Evolutionary conservation across 2,888 invertebrate genomes (phyloP), one percentile per base, ranked within the genome.

Genomic region (Drosophila falleni): DNA sequence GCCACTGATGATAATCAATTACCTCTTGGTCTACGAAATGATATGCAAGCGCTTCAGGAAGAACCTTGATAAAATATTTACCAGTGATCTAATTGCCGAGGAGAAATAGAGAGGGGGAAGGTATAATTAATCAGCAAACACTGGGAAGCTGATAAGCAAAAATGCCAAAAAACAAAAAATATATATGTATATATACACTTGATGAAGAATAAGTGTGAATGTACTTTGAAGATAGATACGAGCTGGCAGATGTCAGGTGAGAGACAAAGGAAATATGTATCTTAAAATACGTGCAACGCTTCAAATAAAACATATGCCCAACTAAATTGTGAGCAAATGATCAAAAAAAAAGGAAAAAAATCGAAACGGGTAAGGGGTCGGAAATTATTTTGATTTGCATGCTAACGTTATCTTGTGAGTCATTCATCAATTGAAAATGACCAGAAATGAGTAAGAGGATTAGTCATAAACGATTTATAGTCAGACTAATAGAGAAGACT

Each of bases 91-190:
- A 74, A 74, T 70, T 70, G 75, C 44, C 56, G 3, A 26, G 35
- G 37, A 29, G 11, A 16, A 4, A 2, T 9, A n/a, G 23, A 3
- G 15, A 31, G 19, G n/a, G 10, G 13, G 10, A 11, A 31, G 13
- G 46, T 15, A 23, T 33, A 60, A 74, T 77, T 74, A 77, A 72
- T 74, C 66, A 77, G 39, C 44, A 50, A 44, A 61, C 41, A 50
- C 33, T 44, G 56, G n/a, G 41, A 29, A 41, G 26, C 55, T 63
- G 75, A 75, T 78, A 75, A 77, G 42, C 46, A 46, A 37, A 49
- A 61, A 44, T 33, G 31, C 31, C 53, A 33, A 50, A 50, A 50
- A 31, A 11, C 19, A 42, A 19, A 39, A 39, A 29, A 11, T 10
- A 23, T 23, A 23, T 23, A 23, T 15, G 11, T 16, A 10, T 13